Base-by-base conservation (phyloP, 2,797 vertebrate genomes). In the Sphenopsis melanotis region DNA sequence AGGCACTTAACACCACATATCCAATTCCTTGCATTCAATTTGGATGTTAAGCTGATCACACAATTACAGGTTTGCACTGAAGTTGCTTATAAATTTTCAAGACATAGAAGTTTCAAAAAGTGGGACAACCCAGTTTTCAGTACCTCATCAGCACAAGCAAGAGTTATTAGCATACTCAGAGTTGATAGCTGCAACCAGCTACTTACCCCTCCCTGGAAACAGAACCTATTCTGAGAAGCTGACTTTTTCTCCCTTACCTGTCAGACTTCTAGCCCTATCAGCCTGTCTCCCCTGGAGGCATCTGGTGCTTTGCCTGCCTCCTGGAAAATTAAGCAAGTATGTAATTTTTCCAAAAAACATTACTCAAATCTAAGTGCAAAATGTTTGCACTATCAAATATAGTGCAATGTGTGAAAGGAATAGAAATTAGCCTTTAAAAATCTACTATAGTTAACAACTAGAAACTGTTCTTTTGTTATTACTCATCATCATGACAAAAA, bases 221-320 rank as follows among this genome's bases (percentile, higher is more conserved):
- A 32, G 12, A 52, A 57, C 12, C 26, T 32, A 2, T 53, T 57
- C 52, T 23, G 55, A 76, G 36, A 71, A 68, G n/a, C 8, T 12
- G 30, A 60, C 6, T 32, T 52, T 16, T 26, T 60, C 6, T 10
- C 8, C 12, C 2, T 11, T 21, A 18, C 8, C 11, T 4, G 0
- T 21, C 21, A 22, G 49, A 23, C 42, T 83, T 52, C 44, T 30
- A 16, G 14, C 27, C 23, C 16, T 29, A 41, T 6, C 36, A 56
- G 69, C 23, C 37, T 37, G 57, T 34, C 55, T 47, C 8, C 37
- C 26, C 23, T 70, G 26, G 36, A 52, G 23, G 26, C 36, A 65
- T 21, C 30, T 70, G 6, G 27, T 80, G 68, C 61, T 90, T 65
- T 49, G 21, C 32, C 59, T 53, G 41, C 10, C 41, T 79, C 63